Conservation (phyloP, 2,797 vertebrate species). For the Natrix natrix region DNA sequence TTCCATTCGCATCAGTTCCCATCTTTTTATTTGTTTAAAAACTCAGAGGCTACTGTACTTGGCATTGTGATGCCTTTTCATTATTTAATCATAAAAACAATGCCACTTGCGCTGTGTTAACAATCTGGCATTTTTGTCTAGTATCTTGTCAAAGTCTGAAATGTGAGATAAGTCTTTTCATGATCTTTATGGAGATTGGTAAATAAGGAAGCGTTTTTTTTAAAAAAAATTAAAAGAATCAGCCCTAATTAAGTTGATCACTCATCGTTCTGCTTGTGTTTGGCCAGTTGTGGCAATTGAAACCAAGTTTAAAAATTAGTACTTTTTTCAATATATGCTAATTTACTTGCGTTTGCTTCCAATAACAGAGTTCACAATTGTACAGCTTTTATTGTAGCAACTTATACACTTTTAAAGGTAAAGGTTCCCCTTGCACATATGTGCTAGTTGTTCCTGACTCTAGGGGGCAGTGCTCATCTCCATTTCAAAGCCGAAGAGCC, state of each 20-base stretch:
- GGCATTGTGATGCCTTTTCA: neutral
- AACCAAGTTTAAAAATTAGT: fast-evolving
- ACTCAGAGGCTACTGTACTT: neutral
- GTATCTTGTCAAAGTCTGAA: neutral
- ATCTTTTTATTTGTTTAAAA: neutral
- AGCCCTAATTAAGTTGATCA: too few relatives aligned
- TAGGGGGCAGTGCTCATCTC: too few relatives aligned
- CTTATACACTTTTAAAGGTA: neutral
- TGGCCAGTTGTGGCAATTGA: neutral
- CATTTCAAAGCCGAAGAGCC: too few relatives aligned
- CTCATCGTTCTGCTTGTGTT: neutral
- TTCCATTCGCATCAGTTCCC: neutral
- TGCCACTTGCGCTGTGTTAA: neutral
- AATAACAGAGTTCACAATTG: neutral
- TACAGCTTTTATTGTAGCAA: neutral
- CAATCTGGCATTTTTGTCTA: neutral
- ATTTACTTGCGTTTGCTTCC: neutral
- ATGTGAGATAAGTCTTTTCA: neutral
- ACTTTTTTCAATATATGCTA: neutral
- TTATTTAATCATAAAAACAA: neutral
- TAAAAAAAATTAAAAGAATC: neutral
- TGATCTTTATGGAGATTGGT: neutral
- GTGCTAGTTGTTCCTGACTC: too few relatives aligned
- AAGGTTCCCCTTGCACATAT: too few relatives aligned
- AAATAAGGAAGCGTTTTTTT: neutral